Evolutionary conservation across 2,888 invertebrate genomes (phyloP).

Genomic region (Gymnocheta viridis): DNA sequence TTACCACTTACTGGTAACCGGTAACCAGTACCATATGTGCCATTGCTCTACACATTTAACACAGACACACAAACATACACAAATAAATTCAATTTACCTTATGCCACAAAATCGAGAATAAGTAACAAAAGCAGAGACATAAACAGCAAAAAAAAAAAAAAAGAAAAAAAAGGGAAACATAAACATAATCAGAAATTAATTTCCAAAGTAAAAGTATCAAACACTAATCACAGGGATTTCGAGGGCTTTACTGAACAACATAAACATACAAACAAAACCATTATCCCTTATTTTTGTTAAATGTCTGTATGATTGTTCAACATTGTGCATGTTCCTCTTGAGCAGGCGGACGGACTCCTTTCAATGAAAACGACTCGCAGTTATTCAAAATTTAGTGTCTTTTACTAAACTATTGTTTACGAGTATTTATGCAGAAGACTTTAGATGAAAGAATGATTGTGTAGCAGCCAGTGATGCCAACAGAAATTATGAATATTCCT

Average conservation of each 20-base stretch:
- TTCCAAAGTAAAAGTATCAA: slow-evolving; percentile 67
- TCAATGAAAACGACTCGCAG: neutral
- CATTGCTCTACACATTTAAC: neutral
- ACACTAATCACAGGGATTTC: slow-evolving; percentile 68
- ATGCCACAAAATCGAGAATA: slow-evolving; percentile 42
- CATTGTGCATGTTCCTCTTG: neutral
- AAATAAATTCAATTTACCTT: slow-evolving; percentile 58
- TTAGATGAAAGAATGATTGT: no score
- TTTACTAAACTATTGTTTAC: neutral
- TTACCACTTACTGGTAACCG: slow-evolving; percentile 46
- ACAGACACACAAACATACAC: neutral
- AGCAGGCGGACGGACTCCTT: neutral
- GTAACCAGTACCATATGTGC: slow-evolving; percentile 68
- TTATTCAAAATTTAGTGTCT: neutral
- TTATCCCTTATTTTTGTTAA: slow-evolving; percentile 57
- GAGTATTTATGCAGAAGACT: neutral
- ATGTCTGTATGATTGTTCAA: slow-evolving; percentile 10
- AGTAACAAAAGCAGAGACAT: slow-evolving; percentile 17
- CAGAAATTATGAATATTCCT: no score
- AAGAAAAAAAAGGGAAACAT: slow-evolving; percentile 38
- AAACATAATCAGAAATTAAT: slow-evolving; percentile 70
- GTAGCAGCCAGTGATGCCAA: neutral
- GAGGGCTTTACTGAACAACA: slow-evolving; percentile 55
- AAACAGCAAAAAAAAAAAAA: neutral
- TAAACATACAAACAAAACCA: slow-evolving; percentile 54